Evolutionary conservation across 2,113 vertebrate genomes (phyloP), one percentile per base, ranked within the genome.

Genomic region (Vimba vimba): DNA sequence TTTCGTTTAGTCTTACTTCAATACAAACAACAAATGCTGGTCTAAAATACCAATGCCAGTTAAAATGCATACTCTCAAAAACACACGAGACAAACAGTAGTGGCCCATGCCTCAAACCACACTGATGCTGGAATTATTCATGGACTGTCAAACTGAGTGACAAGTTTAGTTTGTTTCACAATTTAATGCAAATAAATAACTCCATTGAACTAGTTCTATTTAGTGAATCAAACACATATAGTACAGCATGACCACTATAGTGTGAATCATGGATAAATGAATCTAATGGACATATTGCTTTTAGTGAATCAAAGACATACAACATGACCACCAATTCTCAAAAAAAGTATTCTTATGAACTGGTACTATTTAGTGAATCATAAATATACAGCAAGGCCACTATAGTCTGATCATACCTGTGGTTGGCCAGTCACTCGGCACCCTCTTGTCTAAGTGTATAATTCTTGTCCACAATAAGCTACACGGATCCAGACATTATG

Each of bases 11-110:
- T 30, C 59, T 81, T 21, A 27, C 47, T 52, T 15, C 47, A 76
- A 50, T 17, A 27, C 21, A 79, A 79, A 27, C 57, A 62, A 60
- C 59, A 81, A 47, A 47, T 27, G n/a, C 59, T 66, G 59, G 60
- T 64, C n/a, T 27, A 25, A 79, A 60, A 79, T 13, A 62, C 6
- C 59, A 47, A 47, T 43, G 19, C 13, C 21, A 79, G 21, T 39
- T 15, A 59, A 12, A 23, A 59, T 21, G 55, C 6, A 23, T 43
- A 15, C 6, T 62, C 1, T 62, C 6, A n/a, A 79, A 23, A 57
- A 30, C 75, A 57, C 25, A 57, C 15, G 3, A 23, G 9, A 13
- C 33, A 79, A 76, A 52, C 25, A 77, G 47, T 13, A 66, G 12
- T 19, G 30, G 45, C 13, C 0, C n/a, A 11, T 25, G n/a, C 59